phyloP scores from a whole-genome alignment of 2,797 vertebrate genomes.

The Monodelphis domestica region DNA sequence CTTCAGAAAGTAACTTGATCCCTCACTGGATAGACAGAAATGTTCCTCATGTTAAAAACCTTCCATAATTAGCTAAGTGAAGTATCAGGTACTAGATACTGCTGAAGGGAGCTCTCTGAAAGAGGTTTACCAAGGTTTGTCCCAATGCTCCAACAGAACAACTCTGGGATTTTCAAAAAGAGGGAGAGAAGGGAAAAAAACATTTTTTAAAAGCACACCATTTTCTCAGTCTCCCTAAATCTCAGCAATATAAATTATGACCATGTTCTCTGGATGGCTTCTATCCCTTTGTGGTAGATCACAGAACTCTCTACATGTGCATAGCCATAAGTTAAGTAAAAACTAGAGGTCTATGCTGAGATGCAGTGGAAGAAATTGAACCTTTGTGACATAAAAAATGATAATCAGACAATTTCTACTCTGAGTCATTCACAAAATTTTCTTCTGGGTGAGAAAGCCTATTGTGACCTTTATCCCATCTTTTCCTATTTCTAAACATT shows the following conservation, averaged over 20 bases:
- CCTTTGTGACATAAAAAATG: constrained; percentile 41
- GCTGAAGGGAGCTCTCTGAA: neutral
- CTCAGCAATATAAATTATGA: constrained; percentile 28
- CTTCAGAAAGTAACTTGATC: constrained; percentile 32
- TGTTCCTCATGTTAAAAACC: constrained; percentile 9
- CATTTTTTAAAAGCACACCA: neutral
- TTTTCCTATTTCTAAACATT: neutral
- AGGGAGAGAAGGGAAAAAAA: neutral
- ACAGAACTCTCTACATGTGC: constrained; percentile 29
- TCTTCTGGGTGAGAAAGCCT: constrained; percentile 66
- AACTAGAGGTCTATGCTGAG: constrained; percentile 32
- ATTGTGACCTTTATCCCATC: neutral
- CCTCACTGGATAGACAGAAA: constrained; percentile 26
- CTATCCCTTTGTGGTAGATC: accelerated
- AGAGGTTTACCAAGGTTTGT: neutral
- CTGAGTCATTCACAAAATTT: constrained; percentile 67
- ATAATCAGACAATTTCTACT: constrained; percentile 66
- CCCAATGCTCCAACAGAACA: neutral
- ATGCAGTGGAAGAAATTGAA: neutral
- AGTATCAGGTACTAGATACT: constrained; percentile 13
- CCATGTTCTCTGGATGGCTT: neutral
- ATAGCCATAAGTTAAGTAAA: constrained; percentile 35
- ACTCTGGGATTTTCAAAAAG: neutral
- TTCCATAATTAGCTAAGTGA: constrained; percentile 24
- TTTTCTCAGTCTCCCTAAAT: neutral